These are phyloP conservation scores for Cosmia pyralina DNA, from an alignment of 2,888 invertebrate genomes.

Conservation along the genomic window DNA sequence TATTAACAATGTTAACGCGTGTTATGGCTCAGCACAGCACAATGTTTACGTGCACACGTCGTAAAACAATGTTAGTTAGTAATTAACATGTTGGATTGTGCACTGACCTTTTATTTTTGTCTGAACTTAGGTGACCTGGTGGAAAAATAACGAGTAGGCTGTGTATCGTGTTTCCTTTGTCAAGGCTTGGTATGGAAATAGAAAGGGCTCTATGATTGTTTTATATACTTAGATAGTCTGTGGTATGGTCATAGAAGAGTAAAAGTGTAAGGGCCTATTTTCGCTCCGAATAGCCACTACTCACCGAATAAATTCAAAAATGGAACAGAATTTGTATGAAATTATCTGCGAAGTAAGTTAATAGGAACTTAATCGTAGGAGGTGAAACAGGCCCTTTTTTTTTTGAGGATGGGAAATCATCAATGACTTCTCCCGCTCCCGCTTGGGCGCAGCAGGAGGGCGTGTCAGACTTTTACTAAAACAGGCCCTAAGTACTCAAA, in stretches of 20 bases:
- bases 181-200: neutral
- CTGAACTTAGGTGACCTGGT: conserved; percentile 59
- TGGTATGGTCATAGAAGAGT: neutral
- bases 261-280: no score
- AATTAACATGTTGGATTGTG: conserved; percentile 66
- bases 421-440: no score
- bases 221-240: neutral
- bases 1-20: conserved; percentile 65
- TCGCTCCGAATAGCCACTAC: no score
- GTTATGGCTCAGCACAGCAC: conserved; percentile 59
- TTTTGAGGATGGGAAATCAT: no score
- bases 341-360: no score
- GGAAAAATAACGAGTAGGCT: conserved; percentile 34
- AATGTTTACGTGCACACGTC: conserved; percentile 64
- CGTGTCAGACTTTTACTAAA: no score
- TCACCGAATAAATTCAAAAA: no score
- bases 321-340: no score
- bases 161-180: conserved; percentile 29
- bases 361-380: no score
- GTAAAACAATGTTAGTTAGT: conserved; percentile 69
- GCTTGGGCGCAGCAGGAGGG: no score
- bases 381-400: no score
- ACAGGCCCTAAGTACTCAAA: no score
- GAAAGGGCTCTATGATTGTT: conserved; percentile 5
- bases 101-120: conserved; percentile 60